Percentiles rank a stretch among this genome's conserved stretches.
Conservation (phyloP, 2,797 vertebrate species). For the Cephalopachus bancanus region DNA sequence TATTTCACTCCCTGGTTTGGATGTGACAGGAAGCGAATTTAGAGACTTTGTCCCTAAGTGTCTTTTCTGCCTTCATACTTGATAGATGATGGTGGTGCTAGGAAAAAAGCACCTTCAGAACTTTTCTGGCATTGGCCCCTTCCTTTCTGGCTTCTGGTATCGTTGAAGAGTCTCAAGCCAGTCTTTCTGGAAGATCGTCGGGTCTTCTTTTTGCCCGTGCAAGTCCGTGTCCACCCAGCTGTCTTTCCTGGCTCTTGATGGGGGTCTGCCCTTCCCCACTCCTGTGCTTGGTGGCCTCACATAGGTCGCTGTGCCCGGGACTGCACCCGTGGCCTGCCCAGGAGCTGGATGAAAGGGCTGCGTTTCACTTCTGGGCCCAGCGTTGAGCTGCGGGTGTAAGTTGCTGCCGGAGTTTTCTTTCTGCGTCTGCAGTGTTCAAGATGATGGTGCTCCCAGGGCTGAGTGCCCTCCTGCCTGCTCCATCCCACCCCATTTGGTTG, state of each 20-base stretch:
- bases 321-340: background rate
- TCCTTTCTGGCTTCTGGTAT: background rate
- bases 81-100: background rate
- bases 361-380: background rate
- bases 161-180: background rate
- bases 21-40: background rate
- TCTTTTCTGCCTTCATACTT: background rate
- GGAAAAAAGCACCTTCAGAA: background rate
- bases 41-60: background rate
- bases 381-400: background rate
- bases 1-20: background rate
- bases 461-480: fast-evolving
- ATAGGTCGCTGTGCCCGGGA: background rate
- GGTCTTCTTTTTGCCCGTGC: background rate
- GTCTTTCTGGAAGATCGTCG: background rate
- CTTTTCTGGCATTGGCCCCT: background rate
- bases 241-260: background rate
- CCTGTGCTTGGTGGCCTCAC: background rate
- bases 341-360: no score
- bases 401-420: background rate
- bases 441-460: background rate
- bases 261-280: background rate
- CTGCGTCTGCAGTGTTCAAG: background rate
- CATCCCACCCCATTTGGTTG: background rate
- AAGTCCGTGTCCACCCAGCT: background rate